Evolutionary conservation across 1,140 invertebrate species (phyloP).

Genomic region (Parapsyche elsis): DNA sequence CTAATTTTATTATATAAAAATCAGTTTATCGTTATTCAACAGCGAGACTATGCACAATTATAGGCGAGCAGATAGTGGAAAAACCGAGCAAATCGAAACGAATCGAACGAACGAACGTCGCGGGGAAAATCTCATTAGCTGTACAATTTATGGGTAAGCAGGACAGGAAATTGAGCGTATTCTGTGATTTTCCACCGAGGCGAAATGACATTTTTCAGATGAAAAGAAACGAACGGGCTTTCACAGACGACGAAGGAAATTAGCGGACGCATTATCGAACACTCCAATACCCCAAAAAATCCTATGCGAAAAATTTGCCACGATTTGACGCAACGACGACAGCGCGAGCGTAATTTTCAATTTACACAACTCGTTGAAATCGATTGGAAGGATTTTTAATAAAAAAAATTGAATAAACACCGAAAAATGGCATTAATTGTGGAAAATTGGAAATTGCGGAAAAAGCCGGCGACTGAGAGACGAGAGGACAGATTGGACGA

Average conservation of each 20-base stretch:
- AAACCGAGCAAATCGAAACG: not conserved
- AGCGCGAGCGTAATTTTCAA: not conserved
- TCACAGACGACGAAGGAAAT: conserved; percentile 20
- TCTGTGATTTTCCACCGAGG: conserved; percentile 5
- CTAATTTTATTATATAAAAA: too few relatives aligned
- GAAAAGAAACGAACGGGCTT: conserved; percentile 36
- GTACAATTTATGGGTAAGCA: conserved; percentile 34
- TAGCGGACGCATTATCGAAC: not conserved
- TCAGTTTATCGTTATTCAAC: too few relatives aligned
- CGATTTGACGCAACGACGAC: not conserved
- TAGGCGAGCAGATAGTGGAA: too few relatives aligned
- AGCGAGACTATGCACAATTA: too few relatives aligned
- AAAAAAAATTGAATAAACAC: too few relatives aligned
- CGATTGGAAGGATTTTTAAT: too few relatives aligned
- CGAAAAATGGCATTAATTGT: too few relatives aligned
- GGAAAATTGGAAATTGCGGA: too few relatives aligned
- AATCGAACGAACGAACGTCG: not conserved
- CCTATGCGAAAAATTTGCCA: too few relatives aligned
- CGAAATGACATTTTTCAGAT: conserved; percentile 35
- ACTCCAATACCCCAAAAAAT: too few relatives aligned
- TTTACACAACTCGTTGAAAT: not conserved
- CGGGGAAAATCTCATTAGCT: conserved; percentile 30
- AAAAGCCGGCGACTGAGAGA: too few relatives aligned
- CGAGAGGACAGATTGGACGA: conserved; percentile 1
- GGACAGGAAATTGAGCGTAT: conserved; percentile 38